Percentiles rank a stretch among this genome's conserved stretches.
These are phyloP conservation scores for Nephrotoma appendiculata DNA, from an alignment of 2,888 invertebrate genomes.

Conservation along the genomic window DNA sequence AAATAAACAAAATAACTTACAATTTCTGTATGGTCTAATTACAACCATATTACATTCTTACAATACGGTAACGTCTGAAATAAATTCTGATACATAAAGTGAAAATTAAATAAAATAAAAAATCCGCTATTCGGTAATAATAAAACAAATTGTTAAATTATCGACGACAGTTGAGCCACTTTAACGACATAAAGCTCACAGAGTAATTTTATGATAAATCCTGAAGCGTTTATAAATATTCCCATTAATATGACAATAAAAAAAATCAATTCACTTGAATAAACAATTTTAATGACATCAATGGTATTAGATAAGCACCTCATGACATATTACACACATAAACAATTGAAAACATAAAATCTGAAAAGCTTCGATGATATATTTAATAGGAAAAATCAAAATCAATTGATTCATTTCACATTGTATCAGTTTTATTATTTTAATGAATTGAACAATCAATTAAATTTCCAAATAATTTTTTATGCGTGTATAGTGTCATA, in stretches of 20 bases:
- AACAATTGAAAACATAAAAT: neutral
- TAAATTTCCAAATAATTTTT: neutral
- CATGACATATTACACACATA: neutral
- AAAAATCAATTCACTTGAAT: neutral
- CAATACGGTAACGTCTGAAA: no score
- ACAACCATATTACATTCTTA: no score
- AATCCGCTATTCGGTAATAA: neutral
- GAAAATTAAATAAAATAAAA: neutral
- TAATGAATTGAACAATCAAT: neutral
- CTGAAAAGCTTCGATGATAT: neutral
- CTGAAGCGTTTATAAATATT: neutral
- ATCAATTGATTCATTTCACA: neutral
- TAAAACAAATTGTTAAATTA: neutral
- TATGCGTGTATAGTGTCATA: neutral
- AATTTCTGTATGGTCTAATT: no score
- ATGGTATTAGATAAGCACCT: neutral
- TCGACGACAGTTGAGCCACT: neutral
- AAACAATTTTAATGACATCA: neutral
- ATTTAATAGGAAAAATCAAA: neutral
- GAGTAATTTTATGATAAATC: neutral
- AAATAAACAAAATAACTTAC: no score
- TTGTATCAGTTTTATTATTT: neutral
- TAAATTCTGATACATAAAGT: no score
- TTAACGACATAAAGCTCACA: neutral
- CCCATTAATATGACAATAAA: neutral